Percentiles rank a stretch among this genome's conserved stretches.
Conservation (phyloP, 1,140 invertebrate species). For the Ladona fulva region DNA sequence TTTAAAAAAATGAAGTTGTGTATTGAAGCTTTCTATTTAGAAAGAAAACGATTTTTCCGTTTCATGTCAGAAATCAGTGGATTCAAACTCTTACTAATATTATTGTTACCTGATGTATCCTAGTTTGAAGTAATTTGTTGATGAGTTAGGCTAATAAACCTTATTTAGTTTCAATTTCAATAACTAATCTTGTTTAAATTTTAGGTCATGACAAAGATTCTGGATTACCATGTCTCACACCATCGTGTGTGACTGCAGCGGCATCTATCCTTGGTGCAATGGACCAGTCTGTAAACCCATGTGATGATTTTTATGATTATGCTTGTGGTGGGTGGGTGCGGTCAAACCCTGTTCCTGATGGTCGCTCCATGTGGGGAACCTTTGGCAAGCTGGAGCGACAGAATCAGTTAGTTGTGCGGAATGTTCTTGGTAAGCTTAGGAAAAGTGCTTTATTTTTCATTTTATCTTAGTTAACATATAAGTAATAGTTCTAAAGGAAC, state of each 20-base stretch:
- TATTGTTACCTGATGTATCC: too few relatives aligned
- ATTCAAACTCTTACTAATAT: too few relatives aligned
- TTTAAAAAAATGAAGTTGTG: too few relatives aligned
- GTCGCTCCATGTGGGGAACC: constrained; percentile 90
- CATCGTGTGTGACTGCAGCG: constrained; percentile 76
- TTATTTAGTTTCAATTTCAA: too few relatives aligned
- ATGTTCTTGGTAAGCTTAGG: constrained; percentile 59
- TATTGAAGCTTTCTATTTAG: too few relatives aligned
- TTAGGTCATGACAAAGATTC: background rate
- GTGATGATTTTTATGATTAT: constrained; percentile 91
- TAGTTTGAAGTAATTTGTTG: too few relatives aligned
- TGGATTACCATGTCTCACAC: constrained; percentile 55
- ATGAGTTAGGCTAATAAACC: too few relatives aligned
- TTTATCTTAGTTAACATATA: too few relatives aligned
- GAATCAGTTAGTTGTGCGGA: constrained; percentile 87
- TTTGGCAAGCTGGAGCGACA: constrained; percentile 87
- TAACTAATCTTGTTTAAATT: too few relatives aligned
- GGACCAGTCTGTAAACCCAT: constrained; percentile 71
- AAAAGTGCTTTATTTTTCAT: constrained; percentile 1
- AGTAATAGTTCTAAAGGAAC: too few relatives aligned
- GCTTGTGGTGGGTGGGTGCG: constrained; percentile 89
- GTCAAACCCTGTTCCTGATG: constrained; percentile 83
- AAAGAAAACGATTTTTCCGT: too few relatives aligned
- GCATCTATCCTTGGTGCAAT: constrained; percentile 76
- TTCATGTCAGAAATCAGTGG: too few relatives aligned